Evolutionary conservation across 2,113 vertebrate genomes (phyloP).

Genomic region (Pterocles burchelli): DNA sequence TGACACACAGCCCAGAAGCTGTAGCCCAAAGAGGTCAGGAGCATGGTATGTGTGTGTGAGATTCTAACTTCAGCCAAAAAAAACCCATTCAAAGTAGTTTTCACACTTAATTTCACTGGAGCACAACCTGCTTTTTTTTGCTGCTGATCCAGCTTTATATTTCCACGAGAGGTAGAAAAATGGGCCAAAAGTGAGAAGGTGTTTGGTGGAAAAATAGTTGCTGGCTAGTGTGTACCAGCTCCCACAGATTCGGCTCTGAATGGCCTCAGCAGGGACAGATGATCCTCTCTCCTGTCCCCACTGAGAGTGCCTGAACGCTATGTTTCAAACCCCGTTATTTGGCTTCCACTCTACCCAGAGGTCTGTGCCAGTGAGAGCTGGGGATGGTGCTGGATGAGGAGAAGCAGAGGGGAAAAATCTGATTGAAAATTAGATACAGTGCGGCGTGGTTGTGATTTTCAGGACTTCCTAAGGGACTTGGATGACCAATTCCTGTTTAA

Average conservation of each 20-base stretch:
- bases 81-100: background rate
- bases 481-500: background rate
- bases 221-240: background rate
- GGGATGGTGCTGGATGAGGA: background rate
- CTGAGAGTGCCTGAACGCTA: rapidly evolving
- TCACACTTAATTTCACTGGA: background rate
- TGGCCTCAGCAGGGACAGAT: background rate
- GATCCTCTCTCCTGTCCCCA: background rate
- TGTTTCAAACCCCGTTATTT: background rate
- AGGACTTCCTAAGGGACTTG: background rate
- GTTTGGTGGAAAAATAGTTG: rapidly evolving
- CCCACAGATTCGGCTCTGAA: background rate
- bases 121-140: background rate
- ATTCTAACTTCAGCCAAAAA: background rate
- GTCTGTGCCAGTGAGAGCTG: background rate
- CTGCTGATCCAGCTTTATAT: rapidly evolving
- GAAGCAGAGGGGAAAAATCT: background rate
- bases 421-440: background rate
- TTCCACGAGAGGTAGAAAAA: background rate
- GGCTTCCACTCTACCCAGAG: background rate
- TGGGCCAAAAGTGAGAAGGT: background rate
- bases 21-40: background rate
- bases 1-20: rapidly evolving
- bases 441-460: background rate
- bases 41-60: rapidly evolving